Conservation (phyloP, 2,113 vertebrate genomes). For the Sinosuthora webbiana region DNA sequence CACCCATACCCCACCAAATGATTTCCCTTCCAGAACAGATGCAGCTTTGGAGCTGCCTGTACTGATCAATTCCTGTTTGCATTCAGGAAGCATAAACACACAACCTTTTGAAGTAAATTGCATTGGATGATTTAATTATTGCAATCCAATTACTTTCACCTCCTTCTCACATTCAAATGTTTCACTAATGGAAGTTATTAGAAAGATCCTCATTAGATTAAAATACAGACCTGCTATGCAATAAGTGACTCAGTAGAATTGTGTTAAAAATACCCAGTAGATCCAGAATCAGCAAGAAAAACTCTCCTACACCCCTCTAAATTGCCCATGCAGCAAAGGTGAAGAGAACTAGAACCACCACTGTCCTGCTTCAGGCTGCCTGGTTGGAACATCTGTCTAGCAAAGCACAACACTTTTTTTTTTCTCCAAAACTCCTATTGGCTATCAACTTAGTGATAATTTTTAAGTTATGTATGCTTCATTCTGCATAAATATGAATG, state of each 20-base stretch:
- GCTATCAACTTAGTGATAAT: not conserved
- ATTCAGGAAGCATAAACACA: not conserved
- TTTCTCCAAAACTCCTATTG: not conserved
- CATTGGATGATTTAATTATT: conserved; percentile 27
- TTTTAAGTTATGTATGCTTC: not conserved
- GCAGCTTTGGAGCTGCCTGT: not conserved
- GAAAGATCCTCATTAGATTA: not conserved
- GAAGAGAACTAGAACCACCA: not conserved
- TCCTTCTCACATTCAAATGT: conserved; percentile 17
- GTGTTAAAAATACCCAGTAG: not conserved
- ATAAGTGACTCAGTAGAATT: not conserved
- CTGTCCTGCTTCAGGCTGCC: not conserved
- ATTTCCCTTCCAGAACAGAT: not conserved
- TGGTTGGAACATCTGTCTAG: not conserved
- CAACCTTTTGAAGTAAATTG: conserved; percentile 31
- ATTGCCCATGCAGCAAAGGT: not conserved
- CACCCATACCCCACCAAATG: fast-evolving
- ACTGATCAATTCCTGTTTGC: not conserved
- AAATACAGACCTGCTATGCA: not conserved
- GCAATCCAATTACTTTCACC: conserved; percentile 40
- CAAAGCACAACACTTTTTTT: not conserved
- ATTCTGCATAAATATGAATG: not conserved
- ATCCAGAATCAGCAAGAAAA: not conserved
- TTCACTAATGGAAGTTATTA: conserved; percentile 27
- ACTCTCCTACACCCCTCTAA: not conserved